Conservation (phyloP, 1,140 invertebrate genomes). For the Patella vulgata region DNA sequence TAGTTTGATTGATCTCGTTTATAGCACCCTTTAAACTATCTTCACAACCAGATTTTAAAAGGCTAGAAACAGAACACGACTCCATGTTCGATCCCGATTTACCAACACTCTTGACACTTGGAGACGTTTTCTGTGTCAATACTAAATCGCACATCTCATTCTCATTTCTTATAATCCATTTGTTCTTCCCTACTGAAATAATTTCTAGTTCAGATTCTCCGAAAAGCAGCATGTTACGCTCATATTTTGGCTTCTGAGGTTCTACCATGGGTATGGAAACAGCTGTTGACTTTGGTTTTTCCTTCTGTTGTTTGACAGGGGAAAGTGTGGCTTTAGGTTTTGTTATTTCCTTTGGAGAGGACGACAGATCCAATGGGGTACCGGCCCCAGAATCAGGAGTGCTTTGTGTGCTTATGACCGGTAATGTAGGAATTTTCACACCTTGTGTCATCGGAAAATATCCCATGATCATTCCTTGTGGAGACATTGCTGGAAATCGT, state of each 20-base stretch:
- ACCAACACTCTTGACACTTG: not conserved
- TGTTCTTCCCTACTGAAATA: constrained; percentile 57
- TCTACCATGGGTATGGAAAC: not conserved
- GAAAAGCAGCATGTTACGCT: constrained; percentile 56
- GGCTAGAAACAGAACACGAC: too few species aligned
- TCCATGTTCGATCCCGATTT: too few species aligned
- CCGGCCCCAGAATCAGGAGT: constrained; percentile 33
- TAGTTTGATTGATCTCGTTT: too few species aligned
- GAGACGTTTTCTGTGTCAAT: not conserved
- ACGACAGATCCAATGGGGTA: constrained; percentile 53
- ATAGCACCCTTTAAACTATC: too few species aligned
- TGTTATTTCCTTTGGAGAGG: constrained; percentile 34
- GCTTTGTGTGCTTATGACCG: constrained; percentile 10
- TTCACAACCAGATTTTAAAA: too few species aligned
- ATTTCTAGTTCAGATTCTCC: constrained; percentile 60
- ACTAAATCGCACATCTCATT: constrained; percentile 47
- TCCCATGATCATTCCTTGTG: constrained; percentile 34
- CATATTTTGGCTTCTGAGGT: constrained; percentile 40
- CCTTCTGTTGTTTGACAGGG: not conserved
- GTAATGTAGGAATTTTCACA: constrained; percentile 15
- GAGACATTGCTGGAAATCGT: constrained; percentile 4
- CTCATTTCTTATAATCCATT: constrained; percentile 61
- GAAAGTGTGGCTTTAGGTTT: constrained; percentile 10
- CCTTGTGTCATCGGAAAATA: constrained; percentile 28
- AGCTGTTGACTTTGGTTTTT: constrained; percentile 3